Percentiles rank a stretch among this genome's conserved stretches.
Conservation (phyloP, 2,888 invertebrate genomes). For the Chloromyia formosa region DNA sequence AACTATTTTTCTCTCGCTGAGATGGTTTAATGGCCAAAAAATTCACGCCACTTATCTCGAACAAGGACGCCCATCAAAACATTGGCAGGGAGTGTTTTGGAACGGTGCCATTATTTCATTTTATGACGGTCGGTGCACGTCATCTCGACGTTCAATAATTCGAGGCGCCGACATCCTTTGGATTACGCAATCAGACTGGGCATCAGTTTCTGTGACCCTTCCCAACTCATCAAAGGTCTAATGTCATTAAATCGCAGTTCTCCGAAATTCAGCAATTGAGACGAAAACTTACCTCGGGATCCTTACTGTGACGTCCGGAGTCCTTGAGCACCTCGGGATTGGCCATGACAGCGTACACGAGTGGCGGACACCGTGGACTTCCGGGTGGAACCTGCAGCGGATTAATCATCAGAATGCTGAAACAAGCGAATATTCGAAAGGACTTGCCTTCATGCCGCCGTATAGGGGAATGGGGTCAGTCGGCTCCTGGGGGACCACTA, state of each 20-base stretch:
- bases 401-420: not conserved
- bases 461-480: conserved; percentile 75
- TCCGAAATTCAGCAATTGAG: not conserved
- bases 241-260: not conserved
- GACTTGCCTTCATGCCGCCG: conserved; percentile 74
- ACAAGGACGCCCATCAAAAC: not conserved
- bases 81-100: not conserved
- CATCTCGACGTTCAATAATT: conserved; percentile 1
- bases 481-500: conserved; percentile 72
- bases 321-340: conserved; percentile 76
- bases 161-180: not conserved
- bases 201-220: not conserved
- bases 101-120: conserved; percentile 17
- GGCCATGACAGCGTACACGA: conserved; percentile 78
- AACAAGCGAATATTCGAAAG: not conserved
- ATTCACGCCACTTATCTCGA: too few species aligned
- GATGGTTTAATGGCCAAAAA: not conserved
- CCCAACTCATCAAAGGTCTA: not conserved
- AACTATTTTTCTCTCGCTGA: too few species aligned
- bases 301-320: conserved; percentile 74
- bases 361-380: conserved; percentile 70
- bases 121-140: conserved; percentile 3
- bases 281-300: conserved; percentile 66
- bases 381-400: conserved; percentile 68
- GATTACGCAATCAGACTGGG: conserved; percentile 13